These are phyloP conservation scores for Caradrina kadenii DNA, from an alignment of 2,888 invertebrate genomes.

Conservation along the genomic window DNA sequence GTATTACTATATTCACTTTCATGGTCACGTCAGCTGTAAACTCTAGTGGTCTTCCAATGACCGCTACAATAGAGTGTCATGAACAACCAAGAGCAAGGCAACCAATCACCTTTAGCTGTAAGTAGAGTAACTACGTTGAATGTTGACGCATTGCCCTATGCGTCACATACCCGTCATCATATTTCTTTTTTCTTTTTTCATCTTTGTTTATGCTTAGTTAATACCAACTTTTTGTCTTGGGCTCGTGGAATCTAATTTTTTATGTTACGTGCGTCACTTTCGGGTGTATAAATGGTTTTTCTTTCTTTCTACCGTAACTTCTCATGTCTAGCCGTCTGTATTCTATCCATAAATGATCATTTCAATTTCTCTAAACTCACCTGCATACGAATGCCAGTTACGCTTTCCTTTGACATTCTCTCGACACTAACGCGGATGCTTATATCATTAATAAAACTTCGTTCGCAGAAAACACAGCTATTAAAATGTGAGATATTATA, in stretches of 20 bases:
- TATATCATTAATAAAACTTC: slow-evolving; percentile 12
- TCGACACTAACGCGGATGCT: neutral
- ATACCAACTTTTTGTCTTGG: too few species aligned
- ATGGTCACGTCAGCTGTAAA: too few species aligned
- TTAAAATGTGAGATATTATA: slow-evolving; percentile 46
- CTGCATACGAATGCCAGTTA: neutral
- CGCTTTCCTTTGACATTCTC: slow-evolving; percentile 7
- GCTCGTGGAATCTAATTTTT: too few species aligned
- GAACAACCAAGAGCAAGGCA: too few species aligned
- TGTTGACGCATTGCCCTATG: neutral
- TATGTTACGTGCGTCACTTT: too few species aligned
- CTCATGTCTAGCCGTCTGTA: neutral
- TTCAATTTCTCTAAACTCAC: slow-evolving; percentile 12
- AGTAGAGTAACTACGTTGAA: neutral
- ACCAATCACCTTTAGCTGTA: neutral
- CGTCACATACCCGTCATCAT: neutral
- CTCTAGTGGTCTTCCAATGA: neutral
- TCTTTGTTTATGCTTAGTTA: too few species aligned
- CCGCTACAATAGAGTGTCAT: too few species aligned
- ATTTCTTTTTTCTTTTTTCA: too few species aligned
- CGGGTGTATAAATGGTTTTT: too few species aligned
- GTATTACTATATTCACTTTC: too few species aligned
- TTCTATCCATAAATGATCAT: neutral
- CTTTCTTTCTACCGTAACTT: too few species aligned
- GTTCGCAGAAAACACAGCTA: slow-evolving; percentile 30